Conservation (phyloP, 2,888 invertebrate genomes). For the Stratiomys singularior region DNA sequence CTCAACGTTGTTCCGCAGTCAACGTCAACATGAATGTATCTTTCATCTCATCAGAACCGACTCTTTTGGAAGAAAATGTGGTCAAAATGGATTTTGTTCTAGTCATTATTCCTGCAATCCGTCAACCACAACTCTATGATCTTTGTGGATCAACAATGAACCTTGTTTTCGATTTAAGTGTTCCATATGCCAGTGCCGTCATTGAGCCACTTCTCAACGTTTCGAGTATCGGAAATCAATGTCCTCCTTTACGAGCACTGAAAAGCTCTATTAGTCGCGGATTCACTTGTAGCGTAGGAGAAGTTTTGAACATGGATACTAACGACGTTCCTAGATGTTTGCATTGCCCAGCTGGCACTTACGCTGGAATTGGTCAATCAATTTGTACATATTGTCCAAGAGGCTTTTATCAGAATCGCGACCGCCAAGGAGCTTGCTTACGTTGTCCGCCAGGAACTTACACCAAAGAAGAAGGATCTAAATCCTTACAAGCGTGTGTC, state of each 20-base stretch:
- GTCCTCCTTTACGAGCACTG: conserved; percentile 89
- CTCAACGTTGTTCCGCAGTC: conserved; percentile 92
- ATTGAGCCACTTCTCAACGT: conserved; percentile 90
- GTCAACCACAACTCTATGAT: conserved; percentile 92
- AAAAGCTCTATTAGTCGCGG: conserved; percentile 86
- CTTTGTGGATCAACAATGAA: conserved; percentile 93
- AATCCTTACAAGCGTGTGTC: conserved; percentile 85
- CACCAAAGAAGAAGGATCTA: conserved; percentile 90
- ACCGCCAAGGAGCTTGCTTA: conserved; percentile 88
- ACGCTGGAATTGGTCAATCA: conserved; percentile 89
- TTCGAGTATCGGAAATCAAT: conserved; percentile 89
- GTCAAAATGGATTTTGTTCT: conserved; percentile 90
- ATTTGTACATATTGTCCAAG: conserved; percentile 90
- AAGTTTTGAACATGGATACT: conserved; percentile 93
- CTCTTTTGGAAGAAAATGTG: conserved; percentile 84
- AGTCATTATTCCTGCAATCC: conserved; percentile 86
- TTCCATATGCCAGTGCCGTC: conserved; percentile 90
- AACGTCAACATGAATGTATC: conserved; percentile 95
- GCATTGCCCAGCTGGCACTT: conserved; percentile 97
- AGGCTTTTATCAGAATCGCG: conserved; percentile 93
- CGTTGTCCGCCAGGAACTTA: conserved; percentile 94
- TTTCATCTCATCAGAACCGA: conserved; percentile 84
- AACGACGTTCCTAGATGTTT: conserved; percentile 92
- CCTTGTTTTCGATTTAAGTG: conserved; percentile 92
- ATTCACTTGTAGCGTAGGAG: conserved; percentile 92